Conservation (phyloP, 2,113 vertebrate genomes). For the Ophiodon elongatus region DNA sequence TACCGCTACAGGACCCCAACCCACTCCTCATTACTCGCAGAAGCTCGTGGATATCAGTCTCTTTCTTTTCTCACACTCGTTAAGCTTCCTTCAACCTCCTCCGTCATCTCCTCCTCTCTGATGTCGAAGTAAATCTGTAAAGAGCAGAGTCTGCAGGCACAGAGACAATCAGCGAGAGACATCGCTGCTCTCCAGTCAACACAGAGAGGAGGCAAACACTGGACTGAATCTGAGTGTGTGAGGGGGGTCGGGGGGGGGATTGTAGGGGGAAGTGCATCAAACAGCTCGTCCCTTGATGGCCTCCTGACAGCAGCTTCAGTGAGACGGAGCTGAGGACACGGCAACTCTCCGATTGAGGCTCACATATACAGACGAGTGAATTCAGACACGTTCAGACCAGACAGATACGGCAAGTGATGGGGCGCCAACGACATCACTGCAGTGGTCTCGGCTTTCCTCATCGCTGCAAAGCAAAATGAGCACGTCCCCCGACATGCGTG, state of each 20-base stretch:
- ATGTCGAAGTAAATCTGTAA: slow-evolving; percentile 29
- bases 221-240: slow-evolving; percentile 27
- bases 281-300: slow-evolving; percentile 20
- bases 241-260: too few species aligned
- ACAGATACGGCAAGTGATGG: slow-evolving; percentile 14
- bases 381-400: slow-evolving; percentile 18
- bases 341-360: slow-evolving; percentile 17
- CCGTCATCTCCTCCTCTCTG: slow-evolving; percentile 66
- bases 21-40: slow-evolving; percentile 52
- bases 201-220: slow-evolving; percentile 10
- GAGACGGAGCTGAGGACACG: slow-evolving; percentile 23
- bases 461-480: slow-evolving; percentile 51
- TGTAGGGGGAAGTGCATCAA: slow-evolving; percentile 1
- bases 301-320: slow-evolving; percentile 44
- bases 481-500: slow-evolving; percentile 56
- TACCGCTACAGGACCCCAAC: slow-evolving; percentile 26
- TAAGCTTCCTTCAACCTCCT: slow-evolving; percentile 61
- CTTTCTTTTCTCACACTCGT: neutral
- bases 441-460: slow-evolving; percentile 68
- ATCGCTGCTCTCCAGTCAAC: slow-evolving; percentile 14
- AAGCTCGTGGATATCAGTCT: neutral
- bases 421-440: slow-evolving; percentile 53
- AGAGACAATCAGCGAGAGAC: slow-evolving; percentile 53
- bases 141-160: slow-evolving; percentile 40
- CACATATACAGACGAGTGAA: neutral